Evolutionary conservation across 2,797 vertebrate species (phyloP).

Genomic region (Melanotaenia parkinsoni): DNA sequence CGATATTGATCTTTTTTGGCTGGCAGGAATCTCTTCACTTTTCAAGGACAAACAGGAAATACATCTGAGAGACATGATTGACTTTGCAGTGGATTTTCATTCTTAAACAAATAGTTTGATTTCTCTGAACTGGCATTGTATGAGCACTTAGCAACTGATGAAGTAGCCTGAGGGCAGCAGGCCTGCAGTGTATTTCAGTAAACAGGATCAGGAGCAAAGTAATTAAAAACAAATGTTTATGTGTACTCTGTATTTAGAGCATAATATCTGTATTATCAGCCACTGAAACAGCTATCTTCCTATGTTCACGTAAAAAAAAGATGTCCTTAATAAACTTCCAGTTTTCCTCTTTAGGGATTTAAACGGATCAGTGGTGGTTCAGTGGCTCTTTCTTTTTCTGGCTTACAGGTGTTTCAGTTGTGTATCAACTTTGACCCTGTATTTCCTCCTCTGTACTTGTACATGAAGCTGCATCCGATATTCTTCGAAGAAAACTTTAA

Average conservation of each 20-base stretch:
- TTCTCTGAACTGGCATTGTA: not conserved
- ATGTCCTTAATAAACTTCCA: not conserved
- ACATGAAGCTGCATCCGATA: not conserved
- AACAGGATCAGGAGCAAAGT: not conserved
- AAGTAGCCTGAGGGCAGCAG: not conserved
- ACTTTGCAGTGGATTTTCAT: slow-evolving; percentile 44
- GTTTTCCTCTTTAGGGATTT: not conserved
- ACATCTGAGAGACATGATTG: slow-evolving; percentile 24
- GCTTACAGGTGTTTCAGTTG: not conserved
- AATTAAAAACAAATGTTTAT: not conserved
- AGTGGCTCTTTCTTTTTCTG: not conserved
- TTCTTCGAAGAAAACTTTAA: not conserved
- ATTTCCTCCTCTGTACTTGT: too few relatives aligned
- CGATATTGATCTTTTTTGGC: slow-evolving; percentile 73
- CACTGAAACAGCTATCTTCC: not conserved
- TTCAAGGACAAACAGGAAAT: slow-evolving; percentile 27
- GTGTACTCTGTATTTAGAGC: not conserved
- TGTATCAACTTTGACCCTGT: not conserved
- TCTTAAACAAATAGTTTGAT: slow-evolving; percentile 10
- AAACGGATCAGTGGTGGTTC: not conserved
- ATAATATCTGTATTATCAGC: not conserved
- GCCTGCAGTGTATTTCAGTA: not conserved
- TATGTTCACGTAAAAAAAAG: not conserved
- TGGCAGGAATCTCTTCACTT: slow-evolving; percentile 14
- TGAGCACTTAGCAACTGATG: not conserved